These are phyloP conservation scores for Pelodytes ibericus DNA, from an alignment of 2,797 vertebrate species.

Conservation along the genomic window DNA sequence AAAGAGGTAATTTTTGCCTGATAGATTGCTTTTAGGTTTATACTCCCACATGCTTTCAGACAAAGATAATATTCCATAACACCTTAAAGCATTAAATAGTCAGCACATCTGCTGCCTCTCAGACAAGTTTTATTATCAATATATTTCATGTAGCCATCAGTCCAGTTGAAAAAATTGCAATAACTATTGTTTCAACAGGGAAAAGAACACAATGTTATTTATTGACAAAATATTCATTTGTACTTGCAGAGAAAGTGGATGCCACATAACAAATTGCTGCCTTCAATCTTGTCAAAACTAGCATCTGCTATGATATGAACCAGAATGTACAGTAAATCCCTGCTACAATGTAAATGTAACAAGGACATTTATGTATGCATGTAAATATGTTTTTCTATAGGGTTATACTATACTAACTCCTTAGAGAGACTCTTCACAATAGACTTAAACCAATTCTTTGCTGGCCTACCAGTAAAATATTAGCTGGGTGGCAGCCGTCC, in stretches of 20 bases:
- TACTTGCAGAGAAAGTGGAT: constrained; percentile 42
- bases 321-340: constrained; percentile 38
- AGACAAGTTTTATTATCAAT: constrained; percentile 27
- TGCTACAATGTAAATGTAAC: constrained; percentile 17
- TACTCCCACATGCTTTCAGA: too few relatives aligned
- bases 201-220: constrained; percentile 42
- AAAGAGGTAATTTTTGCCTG: too few relatives aligned
- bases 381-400: constrained; percentile 17
- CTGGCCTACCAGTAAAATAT: too few relatives aligned
- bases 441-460: too few relatives aligned
- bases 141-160: constrained; percentile 48
- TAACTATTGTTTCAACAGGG: constrained; percentile 41
- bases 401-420: too few relatives aligned
- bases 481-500: too few relatives aligned
- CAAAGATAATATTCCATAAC: too few relatives aligned
- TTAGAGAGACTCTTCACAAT: too few relatives aligned
- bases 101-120: constrained; percentile 25
- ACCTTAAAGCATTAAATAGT: constrained; percentile 42
- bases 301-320: constrained; percentile 31
- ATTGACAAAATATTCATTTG: constrained; percentile 46
- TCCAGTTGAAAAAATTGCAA: constrained; percentile 39
- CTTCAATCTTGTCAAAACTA: constrained; percentile 38
- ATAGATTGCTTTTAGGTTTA: too few relatives aligned
- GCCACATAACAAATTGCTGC: constrained; percentile 32
- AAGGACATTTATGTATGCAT: constrained; percentile 28